phyloP scores from a whole-genome alignment of 2,113 vertebrate genomes.

The Plestiodon gilberti region DNA sequence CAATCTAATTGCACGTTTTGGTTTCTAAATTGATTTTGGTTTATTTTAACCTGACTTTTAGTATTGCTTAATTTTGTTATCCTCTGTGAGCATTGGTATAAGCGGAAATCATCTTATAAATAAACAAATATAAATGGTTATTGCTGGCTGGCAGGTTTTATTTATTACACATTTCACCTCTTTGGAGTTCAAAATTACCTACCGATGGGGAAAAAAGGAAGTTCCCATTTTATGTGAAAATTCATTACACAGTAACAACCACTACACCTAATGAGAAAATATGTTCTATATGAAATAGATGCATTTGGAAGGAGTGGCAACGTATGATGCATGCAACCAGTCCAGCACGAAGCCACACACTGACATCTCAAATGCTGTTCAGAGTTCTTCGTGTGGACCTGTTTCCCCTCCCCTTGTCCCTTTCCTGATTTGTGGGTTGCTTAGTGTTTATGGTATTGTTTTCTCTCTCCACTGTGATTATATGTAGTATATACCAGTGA shows the following conservation, averaged over 20 bases:
- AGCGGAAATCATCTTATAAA: too few species aligned
- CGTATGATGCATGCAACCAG: not conserved
- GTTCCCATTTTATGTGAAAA: not conserved
- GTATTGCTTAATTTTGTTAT: too few species aligned
- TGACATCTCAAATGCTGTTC: not conserved
- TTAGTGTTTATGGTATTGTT: too few species aligned
- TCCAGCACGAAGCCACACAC: not conserved
- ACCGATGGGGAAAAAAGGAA: not conserved
- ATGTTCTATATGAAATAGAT: not conserved
- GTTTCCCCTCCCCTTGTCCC: too few species aligned
- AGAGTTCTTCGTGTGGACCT: too few species aligned
- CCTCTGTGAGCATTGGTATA: too few species aligned
- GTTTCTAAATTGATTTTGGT: too few species aligned
- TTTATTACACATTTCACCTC: not conserved
- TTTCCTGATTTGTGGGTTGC: too few species aligned
- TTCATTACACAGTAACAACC: not conserved
- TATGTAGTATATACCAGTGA: too few species aligned
- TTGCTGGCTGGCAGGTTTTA: not conserved
- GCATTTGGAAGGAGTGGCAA: not conserved
- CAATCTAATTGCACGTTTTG: too few species aligned
- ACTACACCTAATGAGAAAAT: not conserved
- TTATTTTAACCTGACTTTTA: too few species aligned
- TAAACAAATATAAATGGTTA: not conserved
- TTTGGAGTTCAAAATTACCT: not conserved
- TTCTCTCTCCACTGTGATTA: too few species aligned